These are phyloP conservation scores for Sarcophaga carnaria DNA, from an alignment of 2,888 invertebrate species.

Conservation along the genomic window DNA sequence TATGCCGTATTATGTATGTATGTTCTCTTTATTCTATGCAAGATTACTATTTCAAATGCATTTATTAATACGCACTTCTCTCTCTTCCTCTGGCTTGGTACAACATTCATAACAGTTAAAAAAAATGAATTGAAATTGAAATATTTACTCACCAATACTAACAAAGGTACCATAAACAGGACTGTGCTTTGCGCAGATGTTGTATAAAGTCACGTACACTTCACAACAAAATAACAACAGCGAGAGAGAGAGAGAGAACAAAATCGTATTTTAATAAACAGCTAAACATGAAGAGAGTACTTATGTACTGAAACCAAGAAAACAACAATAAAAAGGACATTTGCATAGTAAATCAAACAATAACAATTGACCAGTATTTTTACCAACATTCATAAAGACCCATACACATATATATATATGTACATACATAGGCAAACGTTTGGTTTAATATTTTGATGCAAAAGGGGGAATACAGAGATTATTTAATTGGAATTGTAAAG, in stretches of 20 bases:
- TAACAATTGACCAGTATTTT: background rate
- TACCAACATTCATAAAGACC: background rate
- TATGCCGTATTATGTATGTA: too few relatives aligned
- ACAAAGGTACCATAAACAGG: background rate
- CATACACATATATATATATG: too few relatives aligned
- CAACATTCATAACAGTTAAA: too few relatives aligned
- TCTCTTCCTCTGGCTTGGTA: too few relatives aligned
- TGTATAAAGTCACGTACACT: conserved; percentile 60
- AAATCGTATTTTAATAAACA: background rate
- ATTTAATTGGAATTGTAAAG: too few relatives aligned
- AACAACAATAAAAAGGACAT: conserved; percentile 15
- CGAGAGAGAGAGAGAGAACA: background rate
- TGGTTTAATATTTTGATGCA: too few relatives aligned
- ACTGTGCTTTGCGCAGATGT: conserved; percentile 63
- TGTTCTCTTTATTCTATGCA: too few relatives aligned
- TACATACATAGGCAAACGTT: background rate
- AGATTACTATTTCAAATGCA: too few relatives aligned
- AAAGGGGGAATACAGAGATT: too few relatives aligned
- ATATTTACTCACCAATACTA: background rate
- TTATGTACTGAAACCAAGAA: too few relatives aligned
- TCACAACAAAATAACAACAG: background rate
- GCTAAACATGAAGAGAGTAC: too few relatives aligned
- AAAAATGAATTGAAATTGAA: background rate
- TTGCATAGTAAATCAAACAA: conserved; percentile 26
- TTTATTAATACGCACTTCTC: too few relatives aligned